phyloP scores from a whole-genome alignment of 2,888 invertebrate species.

The Lutraria lutraria region DNA sequence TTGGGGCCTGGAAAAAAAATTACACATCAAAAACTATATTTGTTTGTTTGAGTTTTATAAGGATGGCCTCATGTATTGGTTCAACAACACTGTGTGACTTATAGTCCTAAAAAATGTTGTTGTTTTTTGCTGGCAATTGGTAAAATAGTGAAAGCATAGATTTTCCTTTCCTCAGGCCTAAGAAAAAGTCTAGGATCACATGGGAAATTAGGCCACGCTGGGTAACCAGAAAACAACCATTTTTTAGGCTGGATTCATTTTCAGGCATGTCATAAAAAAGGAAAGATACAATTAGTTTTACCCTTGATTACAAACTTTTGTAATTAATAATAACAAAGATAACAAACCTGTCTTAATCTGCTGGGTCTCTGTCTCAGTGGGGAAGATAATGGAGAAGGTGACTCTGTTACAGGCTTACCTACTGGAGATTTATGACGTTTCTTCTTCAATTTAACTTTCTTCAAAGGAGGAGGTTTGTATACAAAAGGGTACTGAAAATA shows the following conservation, averaged over 20 bases:
- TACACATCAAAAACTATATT: neutral
- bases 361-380: slow-evolving; percentile 69
- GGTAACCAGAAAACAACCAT: too few relatives aligned
- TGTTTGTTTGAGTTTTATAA: too few relatives aligned
- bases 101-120: too few relatives aligned
- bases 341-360: slow-evolving; percentile 75
- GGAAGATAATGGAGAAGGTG: slow-evolving; percentile 51
- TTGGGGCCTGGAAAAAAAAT: slow-evolving; percentile 71
- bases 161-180: too few relatives aligned
- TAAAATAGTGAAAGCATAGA: too few relatives aligned
- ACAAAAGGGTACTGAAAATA: slow-evolving; percentile 64
- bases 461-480: slow-evolving; percentile 64
- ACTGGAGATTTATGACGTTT: slow-evolving; percentile 34
- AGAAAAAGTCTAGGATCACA: too few relatives aligned
- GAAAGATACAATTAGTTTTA: too few relatives aligned
- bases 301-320: neutral
- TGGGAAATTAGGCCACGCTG: too few relatives aligned
- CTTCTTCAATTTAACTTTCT: slow-evolving; percentile 65
- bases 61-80: neutral
- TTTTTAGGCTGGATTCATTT: too few relatives aligned
- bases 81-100: too few relatives aligned
- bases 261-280: too few relatives aligned
- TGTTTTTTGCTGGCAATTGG: too few relatives aligned
- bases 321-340: neutral
- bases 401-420: slow-evolving; percentile 30